Evolutionary conservation across 1,140 invertebrate genomes (phyloP).

Genomic region (Panonychus citri): DNA sequence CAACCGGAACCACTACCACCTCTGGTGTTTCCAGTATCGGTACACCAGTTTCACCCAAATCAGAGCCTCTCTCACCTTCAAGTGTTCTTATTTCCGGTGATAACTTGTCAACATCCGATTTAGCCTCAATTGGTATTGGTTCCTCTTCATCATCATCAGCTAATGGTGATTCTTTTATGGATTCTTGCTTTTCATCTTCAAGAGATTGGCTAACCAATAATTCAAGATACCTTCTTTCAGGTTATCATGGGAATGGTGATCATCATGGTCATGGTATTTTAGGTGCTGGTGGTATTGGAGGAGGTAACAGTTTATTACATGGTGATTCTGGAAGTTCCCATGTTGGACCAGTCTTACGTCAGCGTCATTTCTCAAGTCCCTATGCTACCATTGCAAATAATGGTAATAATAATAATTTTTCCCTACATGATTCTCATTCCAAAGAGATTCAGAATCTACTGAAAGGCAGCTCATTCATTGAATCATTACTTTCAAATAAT

Average conservation of each 20-base stretch:
- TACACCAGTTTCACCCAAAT: neutral
- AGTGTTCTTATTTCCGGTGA: neutral
- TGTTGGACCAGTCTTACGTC: neutral
- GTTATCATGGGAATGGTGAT: neutral
- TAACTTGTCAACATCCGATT: neutral
- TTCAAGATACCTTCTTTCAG: neutral
- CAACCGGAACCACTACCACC: neutral
- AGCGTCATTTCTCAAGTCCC: conserved; percentile 11
- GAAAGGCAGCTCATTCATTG: neutral
- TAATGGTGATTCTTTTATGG: neutral
- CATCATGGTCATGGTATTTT: too few relatives aligned
- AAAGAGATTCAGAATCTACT: conserved; percentile 8
- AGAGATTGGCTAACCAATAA: neutral
- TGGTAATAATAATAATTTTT: neutral
- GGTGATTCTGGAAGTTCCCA: too few relatives aligned
- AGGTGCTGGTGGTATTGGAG: too few relatives aligned
- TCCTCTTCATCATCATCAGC: too few relatives aligned
- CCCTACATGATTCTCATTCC: neutral
- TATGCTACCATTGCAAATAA: neutral
- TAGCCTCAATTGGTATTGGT: neutral
- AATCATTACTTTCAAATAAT: neutral
- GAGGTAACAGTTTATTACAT: too few relatives aligned
- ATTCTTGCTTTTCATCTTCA: neutral
- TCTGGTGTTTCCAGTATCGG: neutral
- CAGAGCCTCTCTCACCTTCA: conserved; percentile 1